A percentile compares a stretch with the other conserved stretches of the same genome.
Evolutionary conservation across 2,888 invertebrate genomes (phyloP).

Genomic region (Temnothorax unifasciatus): DNA sequence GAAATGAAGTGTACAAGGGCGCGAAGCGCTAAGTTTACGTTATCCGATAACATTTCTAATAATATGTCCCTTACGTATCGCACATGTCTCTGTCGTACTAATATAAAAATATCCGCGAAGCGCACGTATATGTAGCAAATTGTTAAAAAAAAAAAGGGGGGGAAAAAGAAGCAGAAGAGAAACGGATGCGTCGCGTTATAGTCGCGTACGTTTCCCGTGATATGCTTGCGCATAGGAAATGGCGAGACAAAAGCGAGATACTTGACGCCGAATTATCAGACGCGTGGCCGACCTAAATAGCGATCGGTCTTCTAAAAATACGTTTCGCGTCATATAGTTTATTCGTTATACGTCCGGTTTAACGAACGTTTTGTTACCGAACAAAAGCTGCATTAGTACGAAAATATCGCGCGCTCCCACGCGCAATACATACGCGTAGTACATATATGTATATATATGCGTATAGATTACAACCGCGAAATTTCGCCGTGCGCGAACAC

Average conservation of each 20-base stretch:
- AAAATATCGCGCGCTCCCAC: constrained; percentile 20
- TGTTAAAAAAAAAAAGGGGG: not conserved
- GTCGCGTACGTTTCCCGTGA: not conserved
- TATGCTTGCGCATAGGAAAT: not conserved
- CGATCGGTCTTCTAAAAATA: constrained; percentile 41
- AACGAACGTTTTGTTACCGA: constrained; percentile 50
- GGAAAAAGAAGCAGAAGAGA: not conserved
- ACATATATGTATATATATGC: not conserved
- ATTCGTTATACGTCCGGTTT: constrained; percentile 48
- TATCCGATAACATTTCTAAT: constrained; percentile 13
- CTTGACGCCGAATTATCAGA: constrained; percentile 40
- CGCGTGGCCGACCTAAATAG: constrained; percentile 41
- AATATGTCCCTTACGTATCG: not conserved
- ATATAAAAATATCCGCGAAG: not conserved
- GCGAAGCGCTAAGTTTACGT: constrained; percentile 16
- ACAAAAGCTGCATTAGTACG: constrained; percentile 42
- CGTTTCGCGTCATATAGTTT: constrained; percentile 52
- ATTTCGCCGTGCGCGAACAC: not conserved
- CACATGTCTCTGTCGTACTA: not conserved
- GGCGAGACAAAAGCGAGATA: constrained; percentile 34
- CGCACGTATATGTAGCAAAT: no score
- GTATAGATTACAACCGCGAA: constrained; percentile 23
- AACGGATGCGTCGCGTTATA: not conserved
- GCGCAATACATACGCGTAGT: not conserved
- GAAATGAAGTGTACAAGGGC: constrained; percentile 41